These are phyloP conservation scores for Schizopygopsis pylzovi DNA, from an alignment of 2,797 vertebrate species.

Conservation along the genomic window DNA sequence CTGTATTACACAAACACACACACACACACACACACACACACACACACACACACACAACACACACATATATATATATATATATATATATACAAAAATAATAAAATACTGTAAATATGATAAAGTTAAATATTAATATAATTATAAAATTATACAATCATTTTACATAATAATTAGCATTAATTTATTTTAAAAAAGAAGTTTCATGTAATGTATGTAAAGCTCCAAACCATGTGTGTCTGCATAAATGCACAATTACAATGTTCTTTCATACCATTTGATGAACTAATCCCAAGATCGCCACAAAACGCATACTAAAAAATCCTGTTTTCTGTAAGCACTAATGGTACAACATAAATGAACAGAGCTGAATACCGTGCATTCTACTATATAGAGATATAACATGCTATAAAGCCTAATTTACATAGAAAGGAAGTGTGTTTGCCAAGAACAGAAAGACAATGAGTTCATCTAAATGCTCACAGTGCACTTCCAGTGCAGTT, in stretches of 20 bases:
- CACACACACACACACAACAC: too few species aligned
- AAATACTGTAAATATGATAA: neutral
- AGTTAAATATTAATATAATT: neutral
- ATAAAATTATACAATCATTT: neutral
- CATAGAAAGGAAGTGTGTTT: neutral
- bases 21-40: too few species aligned
- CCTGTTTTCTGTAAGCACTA: neutral
- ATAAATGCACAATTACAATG: neutral
- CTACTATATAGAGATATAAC: neutral
- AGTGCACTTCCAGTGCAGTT: neutral
- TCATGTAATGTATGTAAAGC: neutral
- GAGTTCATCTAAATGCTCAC: neutral
- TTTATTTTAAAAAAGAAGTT: neutral
- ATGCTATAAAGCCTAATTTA: neutral
- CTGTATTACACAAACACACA: too few species aligned
- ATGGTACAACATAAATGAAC: neutral
- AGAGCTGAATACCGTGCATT: neutral
- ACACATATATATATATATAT: too few species aligned
- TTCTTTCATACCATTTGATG: conserved; percentile 4
- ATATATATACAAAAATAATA: neutral
- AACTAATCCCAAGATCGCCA: neutral
- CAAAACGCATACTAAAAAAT: neutral
- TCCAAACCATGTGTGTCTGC: neutral
- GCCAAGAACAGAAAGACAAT: neutral
- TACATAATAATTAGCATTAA: too few species aligned